Evolutionary conservation across 2,888 invertebrate species (phyloP).

Genomic region (Loripinus fragilis): DNA sequence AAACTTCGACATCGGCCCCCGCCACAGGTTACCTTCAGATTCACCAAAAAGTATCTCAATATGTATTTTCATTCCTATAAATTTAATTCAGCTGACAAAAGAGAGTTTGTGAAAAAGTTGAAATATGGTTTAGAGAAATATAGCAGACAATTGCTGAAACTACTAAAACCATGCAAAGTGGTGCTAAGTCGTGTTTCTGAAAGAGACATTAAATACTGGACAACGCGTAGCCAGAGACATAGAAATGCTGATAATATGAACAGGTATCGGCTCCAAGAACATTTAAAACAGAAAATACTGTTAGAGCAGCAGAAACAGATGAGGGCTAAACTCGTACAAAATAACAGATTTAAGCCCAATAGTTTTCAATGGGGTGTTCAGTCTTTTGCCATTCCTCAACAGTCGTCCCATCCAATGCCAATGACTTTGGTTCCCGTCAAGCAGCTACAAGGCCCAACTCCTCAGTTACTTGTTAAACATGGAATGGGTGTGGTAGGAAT

Average conservation of each 20-base stretch:
- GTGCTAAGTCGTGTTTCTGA: slow-evolving; percentile 51
- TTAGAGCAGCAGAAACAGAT: slow-evolving; percentile 7
- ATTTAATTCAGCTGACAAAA: slow-evolving; percentile 61
- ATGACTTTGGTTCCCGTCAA: neutral
- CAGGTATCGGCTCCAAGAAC: neutral
- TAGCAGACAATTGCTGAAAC: slow-evolving; percentile 46
- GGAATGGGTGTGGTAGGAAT: slow-evolving; percentile 32
- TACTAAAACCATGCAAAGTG: slow-evolving; percentile 58
- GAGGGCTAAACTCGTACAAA: neutral
- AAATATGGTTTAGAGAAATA: slow-evolving; percentile 59
- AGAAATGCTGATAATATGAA: neutral
- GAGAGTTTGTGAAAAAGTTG: slow-evolving; percentile 56
- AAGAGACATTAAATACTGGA: slow-evolving; percentile 63
- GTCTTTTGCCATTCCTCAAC: neutral
- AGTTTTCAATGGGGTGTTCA: neutral
- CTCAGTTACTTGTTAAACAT: slow-evolving; percentile 53
- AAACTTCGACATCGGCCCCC: slow-evolving; percentile 65
- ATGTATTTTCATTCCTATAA: slow-evolving; percentile 68
- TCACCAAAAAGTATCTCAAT: slow-evolving; percentile 60
- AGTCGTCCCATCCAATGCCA: neutral
- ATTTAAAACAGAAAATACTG: slow-evolving; percentile 11
- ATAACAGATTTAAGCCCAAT: neutral
- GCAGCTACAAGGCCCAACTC: slow-evolving; percentile 35
- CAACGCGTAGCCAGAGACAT: slow-evolving; percentile 14
- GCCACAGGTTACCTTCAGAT: slow-evolving; percentile 67